phyloP scores from a whole-genome alignment of 2,113 vertebrate species.

The Emydura subglobosa region DNA sequence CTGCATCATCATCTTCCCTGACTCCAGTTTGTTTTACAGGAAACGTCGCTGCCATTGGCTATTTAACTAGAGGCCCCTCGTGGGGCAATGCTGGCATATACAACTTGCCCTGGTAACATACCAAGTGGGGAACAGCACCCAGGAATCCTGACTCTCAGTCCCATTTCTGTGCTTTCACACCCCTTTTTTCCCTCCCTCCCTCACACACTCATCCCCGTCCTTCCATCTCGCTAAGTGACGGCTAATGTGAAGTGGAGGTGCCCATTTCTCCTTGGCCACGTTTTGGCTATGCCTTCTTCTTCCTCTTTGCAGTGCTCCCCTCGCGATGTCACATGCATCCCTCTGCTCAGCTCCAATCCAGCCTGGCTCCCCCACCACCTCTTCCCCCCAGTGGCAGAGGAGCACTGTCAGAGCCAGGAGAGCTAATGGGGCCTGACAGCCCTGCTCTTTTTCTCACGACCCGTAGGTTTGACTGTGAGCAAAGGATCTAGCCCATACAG shows the following conservation, averaged over 20 bases:
- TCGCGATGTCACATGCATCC: not conserved
- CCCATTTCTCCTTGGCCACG: not conserved
- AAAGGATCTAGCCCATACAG: not conserved
- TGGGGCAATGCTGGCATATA: not conserved
- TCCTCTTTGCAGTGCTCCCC: not conserved
- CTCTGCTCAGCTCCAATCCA: not conserved
- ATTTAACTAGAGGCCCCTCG: not conserved
- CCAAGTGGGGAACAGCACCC: not conserved
- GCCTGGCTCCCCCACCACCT: accelerated
- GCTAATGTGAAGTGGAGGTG: too few species aligned
- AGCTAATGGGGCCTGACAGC: conserved; percentile 85
- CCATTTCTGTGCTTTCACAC: not conserved
- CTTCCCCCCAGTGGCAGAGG: not conserved
- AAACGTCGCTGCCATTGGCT: not conserved
- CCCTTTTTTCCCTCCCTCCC: not conserved
- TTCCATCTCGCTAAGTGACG: not conserved
- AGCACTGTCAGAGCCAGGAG: conserved; percentile 52
- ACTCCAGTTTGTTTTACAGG: not conserved
- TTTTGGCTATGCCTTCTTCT: not conserved
- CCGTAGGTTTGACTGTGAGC: conserved; percentile 30
- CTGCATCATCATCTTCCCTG: not conserved
- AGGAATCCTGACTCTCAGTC: accelerated
- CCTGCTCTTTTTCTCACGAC: conserved; percentile 83
- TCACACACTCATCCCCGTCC: not conserved
- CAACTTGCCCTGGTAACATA: not conserved